Conservation (phyloP, 2,888 invertebrate species). For the Allacma fusca region DNA sequence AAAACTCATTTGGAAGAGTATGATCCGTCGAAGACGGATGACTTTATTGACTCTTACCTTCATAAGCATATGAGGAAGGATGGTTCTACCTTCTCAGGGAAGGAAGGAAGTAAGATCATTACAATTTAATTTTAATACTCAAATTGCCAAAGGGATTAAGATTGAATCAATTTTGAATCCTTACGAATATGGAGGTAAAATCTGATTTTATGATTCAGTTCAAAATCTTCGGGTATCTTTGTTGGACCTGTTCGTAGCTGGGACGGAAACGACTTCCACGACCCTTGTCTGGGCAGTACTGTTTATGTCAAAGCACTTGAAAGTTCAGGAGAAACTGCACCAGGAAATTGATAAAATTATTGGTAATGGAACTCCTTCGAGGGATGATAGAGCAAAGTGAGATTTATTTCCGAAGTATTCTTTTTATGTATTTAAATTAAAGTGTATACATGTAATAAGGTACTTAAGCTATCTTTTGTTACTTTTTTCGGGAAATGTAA, state of each 20-base stretch:
- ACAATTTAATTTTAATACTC: neutral
- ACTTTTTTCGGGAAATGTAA: no score
- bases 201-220: neutral
- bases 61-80: neutral
- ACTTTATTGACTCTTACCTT: slow-evolving; percentile 19
- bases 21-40: neutral
- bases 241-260: slow-evolving; percentile 22
- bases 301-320: neutral
- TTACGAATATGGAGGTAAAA: no score
- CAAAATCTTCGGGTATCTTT: slow-evolving; percentile 21
- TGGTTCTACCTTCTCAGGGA: neutral
- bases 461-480: no score
- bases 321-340: neutral
- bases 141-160: neutral
- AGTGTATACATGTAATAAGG: no score
- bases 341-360: neutral
- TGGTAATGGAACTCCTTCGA: neutral
- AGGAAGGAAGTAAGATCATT: slow-evolving; percentile 18
- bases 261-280: slow-evolving; percentile 20
- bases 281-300: neutral
- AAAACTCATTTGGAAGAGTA: slow-evolving; percentile 7
- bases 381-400: neutral
- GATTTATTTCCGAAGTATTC: no score
- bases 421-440: no score
- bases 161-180: neutral